Evolutionary conservation across 53 echinoderm and acorn worm species (phyloP).

Genomic region (Holothuria leucospilota): DNA sequence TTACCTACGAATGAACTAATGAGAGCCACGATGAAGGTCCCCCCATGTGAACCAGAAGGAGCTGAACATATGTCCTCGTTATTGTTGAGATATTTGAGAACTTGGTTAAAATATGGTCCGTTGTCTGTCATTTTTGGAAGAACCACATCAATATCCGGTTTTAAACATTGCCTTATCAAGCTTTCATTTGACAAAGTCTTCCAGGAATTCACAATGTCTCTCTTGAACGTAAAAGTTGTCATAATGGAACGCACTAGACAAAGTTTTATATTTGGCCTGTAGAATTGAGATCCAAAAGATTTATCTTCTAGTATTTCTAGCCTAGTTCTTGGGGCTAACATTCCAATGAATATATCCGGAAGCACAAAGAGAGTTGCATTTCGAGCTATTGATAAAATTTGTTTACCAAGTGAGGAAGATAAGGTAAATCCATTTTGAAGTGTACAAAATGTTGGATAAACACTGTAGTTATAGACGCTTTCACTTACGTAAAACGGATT

Average conservation of each 20-base stretch:
- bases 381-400: neutral
- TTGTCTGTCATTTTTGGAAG: neutral
- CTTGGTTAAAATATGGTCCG: neutral
- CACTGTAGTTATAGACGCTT: too few species aligned
- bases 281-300: neutral
- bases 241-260: neutral
- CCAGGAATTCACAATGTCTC: neutral
- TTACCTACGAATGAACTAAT: neutral
- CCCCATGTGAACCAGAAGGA: neutral
- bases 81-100: neutral
- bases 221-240: neutral
- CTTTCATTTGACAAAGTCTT: neutral
- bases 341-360: slow-evolving; percentile 23
- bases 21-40: neutral
- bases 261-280: neutral
- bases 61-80: neutral
- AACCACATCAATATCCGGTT: neutral
- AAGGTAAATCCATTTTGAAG: slow-evolving; percentile 4
- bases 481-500: slow-evolving; percentile 1
- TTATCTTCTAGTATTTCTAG: neutral
- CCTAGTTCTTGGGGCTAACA: neutral
- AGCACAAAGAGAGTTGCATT: neutral
- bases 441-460: slow-evolving; percentile 13
- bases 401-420: neutral
- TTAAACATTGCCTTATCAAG: neutral